Evolutionary conservation across 1,140 invertebrate species (phyloP), one percentile per base, ranked within the genome.

Genomic region (Ceratina japonica): DNA sequence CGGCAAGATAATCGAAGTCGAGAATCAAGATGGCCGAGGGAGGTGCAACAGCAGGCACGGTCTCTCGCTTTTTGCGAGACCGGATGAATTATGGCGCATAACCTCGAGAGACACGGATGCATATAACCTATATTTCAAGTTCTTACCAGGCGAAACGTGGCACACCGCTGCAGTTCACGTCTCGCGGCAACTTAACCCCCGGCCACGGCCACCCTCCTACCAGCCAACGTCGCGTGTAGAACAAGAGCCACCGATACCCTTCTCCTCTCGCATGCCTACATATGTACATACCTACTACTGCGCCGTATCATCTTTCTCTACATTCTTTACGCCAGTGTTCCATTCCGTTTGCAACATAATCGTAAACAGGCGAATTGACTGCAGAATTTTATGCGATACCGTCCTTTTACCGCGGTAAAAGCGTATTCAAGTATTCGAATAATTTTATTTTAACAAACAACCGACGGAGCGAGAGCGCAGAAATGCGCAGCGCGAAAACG

Each of bases 111-210:
- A 79, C 79, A 75, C 52, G 71, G 37, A 77, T 81, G 71, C 84
- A 84, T 79, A 78, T 75, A 72, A 78, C 83, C 82, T 84, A 84
- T 84, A 85, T 85, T 81, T 85, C 79, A 84, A 31, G 74, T 85
- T 84, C 82, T 85, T 81, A 78, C 70, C 37, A 44, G 44, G 66
- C 27, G 82, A 75, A 78, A 84, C 78, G 74, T 68, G 70, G 3
- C 37, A 44, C 51, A 22, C 37, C 64, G 49, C 27, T 44, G 63
- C 73, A 71, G 27, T 66, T 54, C 75, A 44, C 72, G 54, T 79
- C 10, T 10, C 71, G 71, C 31, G 10, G 27, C 61, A 75, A 63
- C 64, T 27, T 68, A 72, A 72, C 80, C 72, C 72, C 52, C 63
- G 58, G 63, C 58, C 72, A 44, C 37, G 37, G 37, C 37, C 37